A percentile compares a stretch with the other conserved stretches of the same genome.
Conservation (phyloP, 1,140 invertebrate genomes). For the Tachypleus tridentatus region DNA sequence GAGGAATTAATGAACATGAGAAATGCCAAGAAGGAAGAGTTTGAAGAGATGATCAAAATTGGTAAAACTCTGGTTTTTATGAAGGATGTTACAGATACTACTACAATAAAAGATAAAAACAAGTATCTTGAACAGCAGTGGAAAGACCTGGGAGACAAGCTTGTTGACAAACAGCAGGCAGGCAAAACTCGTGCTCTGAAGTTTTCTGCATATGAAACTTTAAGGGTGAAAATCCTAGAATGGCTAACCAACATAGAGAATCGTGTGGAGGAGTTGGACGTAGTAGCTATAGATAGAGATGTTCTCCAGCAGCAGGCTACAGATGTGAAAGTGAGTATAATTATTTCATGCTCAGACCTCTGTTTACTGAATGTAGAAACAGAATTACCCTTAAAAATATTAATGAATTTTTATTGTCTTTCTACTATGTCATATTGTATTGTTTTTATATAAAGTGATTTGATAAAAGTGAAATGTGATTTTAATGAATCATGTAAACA, state of each 20-base stretch:
- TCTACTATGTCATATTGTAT: too few species aligned
- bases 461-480: too few species aligned
- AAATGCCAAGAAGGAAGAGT: constrained; percentile 43
- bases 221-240: constrained; percentile 66
- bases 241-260: constrained; percentile 74
- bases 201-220: constrained; percentile 64
- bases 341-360: too few species aligned
- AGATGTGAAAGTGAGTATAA: constrained; percentile 51
- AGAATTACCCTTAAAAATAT: too few species aligned
- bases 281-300: constrained; percentile 74
- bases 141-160: constrained; percentile 60
- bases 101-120: constrained; percentile 66
- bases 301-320: constrained; percentile 67
- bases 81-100: constrained; percentile 78
- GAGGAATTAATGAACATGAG: constrained; percentile 37
- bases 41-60: constrained; percentile 62
- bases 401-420: too few species aligned
- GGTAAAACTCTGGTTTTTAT: constrained; percentile 71
- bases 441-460: too few species aligned
- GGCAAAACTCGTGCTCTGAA: constrained; percentile 70
- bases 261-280: constrained; percentile 51
- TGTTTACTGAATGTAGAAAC: too few species aligned
- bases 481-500: neutral
- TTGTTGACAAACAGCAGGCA: constrained; percentile 72
- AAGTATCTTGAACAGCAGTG: constrained; percentile 63